These are phyloP conservation scores for Gavialis gangeticus DNA, from an alignment of 2,113 vertebrate species.

Conservation along the genomic window DNA sequence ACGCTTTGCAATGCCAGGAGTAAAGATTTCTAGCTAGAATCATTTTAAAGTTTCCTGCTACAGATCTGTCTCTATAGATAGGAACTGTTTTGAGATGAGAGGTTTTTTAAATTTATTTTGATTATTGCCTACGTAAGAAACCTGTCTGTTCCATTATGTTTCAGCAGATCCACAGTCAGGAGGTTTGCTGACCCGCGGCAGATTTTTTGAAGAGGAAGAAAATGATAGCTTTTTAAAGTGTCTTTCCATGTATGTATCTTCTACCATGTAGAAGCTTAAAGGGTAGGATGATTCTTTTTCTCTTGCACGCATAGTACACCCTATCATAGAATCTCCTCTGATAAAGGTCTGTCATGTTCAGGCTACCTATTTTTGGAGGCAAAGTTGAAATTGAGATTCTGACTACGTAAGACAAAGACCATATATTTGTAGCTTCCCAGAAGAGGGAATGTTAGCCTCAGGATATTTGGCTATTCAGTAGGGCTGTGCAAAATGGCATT, in stretches of 20 bases:
- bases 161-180: slow-evolving; percentile 70
- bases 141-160: slow-evolving; percentile 27
- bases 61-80: background rate
- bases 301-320: background rate
- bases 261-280: background rate
- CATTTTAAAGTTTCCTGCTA: background rate
- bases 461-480: no score
- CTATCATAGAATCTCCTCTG: background rate
- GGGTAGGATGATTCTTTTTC: background rate
- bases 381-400: background rate
- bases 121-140: background rate
- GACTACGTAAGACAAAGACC: background rate
- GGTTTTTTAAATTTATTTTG: background rate
- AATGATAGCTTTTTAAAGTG: slow-evolving; percentile 91
- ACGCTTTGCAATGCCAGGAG: background rate
- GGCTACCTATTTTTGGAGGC: background rate
- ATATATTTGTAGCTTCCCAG: background rate
- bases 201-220: slow-evolving; percentile 77
- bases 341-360: background rate
- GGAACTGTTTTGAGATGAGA: background rate
- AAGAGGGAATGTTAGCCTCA: background rate
- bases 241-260: slow-evolving; percentile 83
- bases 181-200: slow-evolving; percentile 45
- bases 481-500: no score
- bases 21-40: background rate